Evolutionary conservation across 1,140 invertebrate species (phyloP), one percentile per base, ranked within the genome.

Genomic region (Ips nitidus): DNA sequence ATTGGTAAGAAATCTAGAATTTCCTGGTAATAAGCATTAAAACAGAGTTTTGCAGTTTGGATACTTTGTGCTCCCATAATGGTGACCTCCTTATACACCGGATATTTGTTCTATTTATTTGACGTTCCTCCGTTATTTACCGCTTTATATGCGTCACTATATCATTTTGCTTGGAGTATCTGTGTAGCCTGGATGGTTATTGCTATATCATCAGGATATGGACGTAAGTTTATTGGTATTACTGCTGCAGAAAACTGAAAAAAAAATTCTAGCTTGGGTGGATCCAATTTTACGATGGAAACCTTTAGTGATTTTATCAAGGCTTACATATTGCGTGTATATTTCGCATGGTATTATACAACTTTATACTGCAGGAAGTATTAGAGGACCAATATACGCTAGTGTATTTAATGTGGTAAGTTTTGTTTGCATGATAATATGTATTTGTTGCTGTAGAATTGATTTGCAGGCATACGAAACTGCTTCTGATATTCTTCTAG

Each of bases 301-400:
- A 74, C 84, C 86, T 71, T 84, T 89, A 60, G 84, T 86, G 2
- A 86, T 88, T 36, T 81, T 91, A 47, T 86, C 87, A 63, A 83
- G 88, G 70, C 79, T 91, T 59, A 87, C 87, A n/a, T 91, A 89
- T 76, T 88, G 87, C 65, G 89, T 89, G 56, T 91, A 90, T 77
- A 83, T 91, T 41, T 85, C 89, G 4, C 90, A 91, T 76, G 89
- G 89, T 4, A 80, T 88, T 22, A 83, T 90, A 1, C 88, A 89
- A 77, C 78, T 90, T 59, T 86, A 88, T 77, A 83, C 83, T 55
- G 79, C 84, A 4, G 84, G 85, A 8, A 85, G 84, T 63, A 75
- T 86, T 58, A 81, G 87, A 74, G 82, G 83, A 72, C 85, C 87
- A 37, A 79, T 79, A 37, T 62, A 73, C 40, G 72, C 69, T 7